Evolutionary conservation across 1,140 invertebrate species (phyloP).

Genomic region (Acromyrmex heyeri): DNA sequence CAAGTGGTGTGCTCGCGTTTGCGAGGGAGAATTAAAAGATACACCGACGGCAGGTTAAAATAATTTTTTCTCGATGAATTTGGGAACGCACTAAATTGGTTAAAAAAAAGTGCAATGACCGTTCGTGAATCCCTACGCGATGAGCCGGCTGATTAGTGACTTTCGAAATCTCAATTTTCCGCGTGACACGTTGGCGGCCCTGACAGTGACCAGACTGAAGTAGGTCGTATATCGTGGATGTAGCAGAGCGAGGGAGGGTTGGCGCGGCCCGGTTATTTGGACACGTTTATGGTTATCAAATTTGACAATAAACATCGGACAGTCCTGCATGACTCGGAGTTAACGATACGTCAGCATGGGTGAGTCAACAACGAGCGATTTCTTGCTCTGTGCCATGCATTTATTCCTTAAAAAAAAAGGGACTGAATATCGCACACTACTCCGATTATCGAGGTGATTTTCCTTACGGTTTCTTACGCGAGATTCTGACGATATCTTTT

Average conservation of each 20-base stretch:
- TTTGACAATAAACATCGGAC: constrained; percentile 74
- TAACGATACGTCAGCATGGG: constrained; percentile 78
- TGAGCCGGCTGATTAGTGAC: background rate
- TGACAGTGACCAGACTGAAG: constrained; percentile 56
- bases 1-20: background rate
- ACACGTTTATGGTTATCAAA: constrained; percentile 67
- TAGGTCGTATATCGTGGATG: constrained; percentile 57
- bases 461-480: background rate
- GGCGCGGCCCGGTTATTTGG: constrained; percentile 69
- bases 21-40: background rate
- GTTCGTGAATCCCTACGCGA: background rate
- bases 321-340: constrained; percentile 77
- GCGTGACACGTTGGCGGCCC: background rate
- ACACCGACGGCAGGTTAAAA: background rate
- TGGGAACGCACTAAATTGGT: background rate
- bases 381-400: background rate
- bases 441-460: background rate
- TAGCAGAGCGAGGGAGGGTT: constrained; percentile 44
- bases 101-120: background rate
- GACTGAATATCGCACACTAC: background rate
- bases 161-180: background rate
- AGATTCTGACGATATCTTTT: constrained; percentile 52
- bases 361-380: constrained; percentile 71
- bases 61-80: constrained; percentile 12
- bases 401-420: constrained; percentile 8